Evolutionary conservation across 2,888 invertebrate species (phyloP), one percentile per base, ranked within the genome.

Genomic region (Hoplodrina ambigua): DNA sequence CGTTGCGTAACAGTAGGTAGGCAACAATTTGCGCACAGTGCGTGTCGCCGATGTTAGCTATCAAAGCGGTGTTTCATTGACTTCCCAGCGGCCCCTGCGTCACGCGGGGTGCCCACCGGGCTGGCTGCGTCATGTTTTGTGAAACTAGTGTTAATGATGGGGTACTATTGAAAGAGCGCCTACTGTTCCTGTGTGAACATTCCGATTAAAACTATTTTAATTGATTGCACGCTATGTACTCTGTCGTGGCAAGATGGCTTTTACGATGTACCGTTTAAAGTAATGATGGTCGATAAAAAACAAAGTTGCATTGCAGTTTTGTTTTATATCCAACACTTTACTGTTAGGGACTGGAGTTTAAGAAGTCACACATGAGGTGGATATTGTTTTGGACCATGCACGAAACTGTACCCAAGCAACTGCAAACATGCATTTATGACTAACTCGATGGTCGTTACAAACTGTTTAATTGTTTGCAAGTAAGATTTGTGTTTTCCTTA

Each of bases 1-100:
- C 85, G 91, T 94, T 94, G 93, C 92, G 92, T 94, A 94, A 95
- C 91, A 81, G 80, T 80, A 76, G 82, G 87, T 81, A 85, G 82
- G 85, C 87, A 85, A 87, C 91, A 94, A 94, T 94, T 94, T 93
- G 94, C 91, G 90, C 94, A 92, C 84, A 76, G 87, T 91, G 93
- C 94, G 94, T 95, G 91, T 94, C 95, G 94, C 93, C 93, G 81
- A 77, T 81, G 81, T 72, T 72, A 60, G 64, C 76, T 75, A 88
- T 86, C 80, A 88, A 86, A 88, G 85, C 86, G 83, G 85, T 66
- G 77, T 78, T 83, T 85, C 86, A 87, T 84, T 87, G 86, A 86
- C 85, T 86, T 84, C 84, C 81, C 80, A 68, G 79, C 76, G 81
- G 85, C 79, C 86, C 83, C 84, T 68, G 74, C 89, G 91, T 90